Conservation (phyloP, 2,797 vertebrate genomes). For the Molossus alvarezi region DNA sequence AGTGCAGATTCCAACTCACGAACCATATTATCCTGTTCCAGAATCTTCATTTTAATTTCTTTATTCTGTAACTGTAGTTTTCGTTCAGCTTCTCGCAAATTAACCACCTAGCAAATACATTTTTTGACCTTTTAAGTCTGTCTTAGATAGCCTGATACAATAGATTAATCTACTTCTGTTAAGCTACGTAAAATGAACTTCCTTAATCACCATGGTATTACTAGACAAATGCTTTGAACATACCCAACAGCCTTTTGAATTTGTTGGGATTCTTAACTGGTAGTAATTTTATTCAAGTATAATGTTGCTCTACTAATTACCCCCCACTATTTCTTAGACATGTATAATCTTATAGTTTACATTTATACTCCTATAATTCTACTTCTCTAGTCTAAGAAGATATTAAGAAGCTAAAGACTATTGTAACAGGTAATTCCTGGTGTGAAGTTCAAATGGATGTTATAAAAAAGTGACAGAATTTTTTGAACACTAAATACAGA, state of each 20-base stretch:
- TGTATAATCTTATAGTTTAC: not conserved
- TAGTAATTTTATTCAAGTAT: slow-evolving; percentile 48
- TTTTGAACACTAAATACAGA: not conserved
- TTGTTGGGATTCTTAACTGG: slow-evolving; percentile 59
- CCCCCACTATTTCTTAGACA: slow-evolving; percentile 29
- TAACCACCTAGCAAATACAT: slow-evolving; percentile 92
- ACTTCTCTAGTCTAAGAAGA: slow-evolving; percentile 3
- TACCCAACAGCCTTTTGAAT: slow-evolving; percentile 7
- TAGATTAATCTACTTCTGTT: slow-evolving; percentile 56
- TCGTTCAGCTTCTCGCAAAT: slow-evolving; percentile 91
- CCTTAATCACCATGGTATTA: not conserved
- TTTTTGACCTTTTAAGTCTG: slow-evolving; percentile 64
- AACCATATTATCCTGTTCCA: slow-evolving; percentile 90
- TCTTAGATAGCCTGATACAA: slow-evolving; percentile 46
- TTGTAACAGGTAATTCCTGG: slow-evolving; percentile 40
- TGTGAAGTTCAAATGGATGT: slow-evolving; percentile 57
- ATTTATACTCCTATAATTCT: slow-evolving; percentile 37
- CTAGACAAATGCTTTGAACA: slow-evolving; percentile 15
- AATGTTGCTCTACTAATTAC: slow-evolving; percentile 13
- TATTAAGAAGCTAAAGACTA: slow-evolving; percentile 29
- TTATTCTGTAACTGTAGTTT: slow-evolving; percentile 91
- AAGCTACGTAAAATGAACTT: slow-evolving; percentile 8
- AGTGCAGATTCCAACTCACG: slow-evolving; percentile 91
- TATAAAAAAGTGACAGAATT: slow-evolving; percentile 42
- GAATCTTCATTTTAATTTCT: slow-evolving; percentile 92